phyloP scores from a whole-genome alignment of 1,140 invertebrate species.

The Dendroctonus valens region DNA sequence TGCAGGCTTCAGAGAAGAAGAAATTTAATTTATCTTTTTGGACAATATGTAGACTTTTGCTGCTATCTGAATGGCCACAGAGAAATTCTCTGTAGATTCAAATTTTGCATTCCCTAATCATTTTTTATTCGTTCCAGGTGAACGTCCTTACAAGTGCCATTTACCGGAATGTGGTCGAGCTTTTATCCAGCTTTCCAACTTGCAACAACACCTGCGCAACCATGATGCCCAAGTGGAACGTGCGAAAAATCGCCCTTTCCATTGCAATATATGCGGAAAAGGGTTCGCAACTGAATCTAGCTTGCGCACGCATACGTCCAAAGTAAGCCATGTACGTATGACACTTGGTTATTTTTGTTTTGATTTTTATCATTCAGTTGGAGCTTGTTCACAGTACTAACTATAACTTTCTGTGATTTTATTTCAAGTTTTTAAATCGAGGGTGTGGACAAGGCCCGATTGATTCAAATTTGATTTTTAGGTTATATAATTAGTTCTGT shows the following conservation, averaged over 20 bases:
- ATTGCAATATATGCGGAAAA: slow-evolving; percentile 95
- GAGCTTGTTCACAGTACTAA: neutral
- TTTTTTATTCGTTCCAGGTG: slow-evolving; percentile 66
- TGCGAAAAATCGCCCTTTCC: slow-evolving; percentile 91
- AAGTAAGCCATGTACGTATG: slow-evolving; percentile 81
- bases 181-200: slow-evolving; percentile 96
- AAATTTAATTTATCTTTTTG: no score
- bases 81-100: no score
- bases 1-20: neutral
- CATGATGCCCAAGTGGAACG: slow-evolving; percentile 94
- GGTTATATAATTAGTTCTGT: neutral
- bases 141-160: slow-evolving; percentile 95
- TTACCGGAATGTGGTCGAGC: slow-evolving; percentile 91
- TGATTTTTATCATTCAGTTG: slow-evolving; percentile 35
- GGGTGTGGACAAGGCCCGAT: no score
- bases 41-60: no score
- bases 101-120: neutral
- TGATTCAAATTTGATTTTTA: neutral
- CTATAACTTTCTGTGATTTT: no score
- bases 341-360: slow-evolving; percentile 49
- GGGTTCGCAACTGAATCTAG: slow-evolving; percentile 95
- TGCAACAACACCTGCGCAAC: slow-evolving; percentile 94
- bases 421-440: no score
- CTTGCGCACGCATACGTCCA: slow-evolving; percentile 90
- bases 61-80: no score